phyloP scores from a whole-genome alignment of 1,140 invertebrate genomes.

The Pogonus chalceus region DNA sequence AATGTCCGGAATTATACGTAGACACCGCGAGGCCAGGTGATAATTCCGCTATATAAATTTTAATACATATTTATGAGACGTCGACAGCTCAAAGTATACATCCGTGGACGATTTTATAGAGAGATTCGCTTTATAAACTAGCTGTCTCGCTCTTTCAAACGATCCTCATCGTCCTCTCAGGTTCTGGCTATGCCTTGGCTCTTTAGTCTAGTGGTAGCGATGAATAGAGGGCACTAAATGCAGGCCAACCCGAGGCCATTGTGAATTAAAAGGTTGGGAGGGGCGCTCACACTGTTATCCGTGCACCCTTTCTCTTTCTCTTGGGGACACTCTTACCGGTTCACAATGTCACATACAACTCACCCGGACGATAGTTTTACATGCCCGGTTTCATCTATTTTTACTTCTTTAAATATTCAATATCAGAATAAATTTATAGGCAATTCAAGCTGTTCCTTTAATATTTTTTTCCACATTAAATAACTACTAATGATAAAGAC shows the following conservation, averaged over 20 bases:
- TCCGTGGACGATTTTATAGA: slow-evolving; percentile 16
- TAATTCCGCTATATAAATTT: slow-evolving; percentile 24
- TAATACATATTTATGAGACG: slow-evolving; percentile 27
- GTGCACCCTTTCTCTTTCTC: not conserved
- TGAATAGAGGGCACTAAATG: slow-evolving; percentile 19
- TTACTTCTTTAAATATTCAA: too few species aligned
- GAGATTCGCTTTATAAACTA: slow-evolving; percentile 9
- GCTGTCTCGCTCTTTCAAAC: slow-evolving; percentile 10
- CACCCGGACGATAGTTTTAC: too few species aligned
- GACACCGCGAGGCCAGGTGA: slow-evolving; percentile 16
- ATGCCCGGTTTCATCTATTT: too few species aligned
- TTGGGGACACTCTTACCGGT: too few species aligned
- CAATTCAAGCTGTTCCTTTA: too few species aligned
- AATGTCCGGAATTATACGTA: slow-evolving; percentile 4
- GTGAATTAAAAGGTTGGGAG: slow-evolving; percentile 18
- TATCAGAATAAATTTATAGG: too few species aligned
- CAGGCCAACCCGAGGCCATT: slow-evolving; percentile 15
- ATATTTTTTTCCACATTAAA: too few species aligned
- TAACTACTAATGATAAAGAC: too few species aligned
- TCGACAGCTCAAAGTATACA: slow-evolving; percentile 17
- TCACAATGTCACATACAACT: too few species aligned
- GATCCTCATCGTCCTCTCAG: slow-evolving; percentile 14
- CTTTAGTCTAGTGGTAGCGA: slow-evolving; percentile 2
- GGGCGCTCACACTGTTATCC: slow-evolving; percentile 8
- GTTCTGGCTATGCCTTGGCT: not conserved